A percentile compares a stretch with the other conserved stretches of the same genome.
phyloP scores from a whole-genome alignment of 2,113 vertebrate genomes.

The Nycticebus coucang region DNA sequence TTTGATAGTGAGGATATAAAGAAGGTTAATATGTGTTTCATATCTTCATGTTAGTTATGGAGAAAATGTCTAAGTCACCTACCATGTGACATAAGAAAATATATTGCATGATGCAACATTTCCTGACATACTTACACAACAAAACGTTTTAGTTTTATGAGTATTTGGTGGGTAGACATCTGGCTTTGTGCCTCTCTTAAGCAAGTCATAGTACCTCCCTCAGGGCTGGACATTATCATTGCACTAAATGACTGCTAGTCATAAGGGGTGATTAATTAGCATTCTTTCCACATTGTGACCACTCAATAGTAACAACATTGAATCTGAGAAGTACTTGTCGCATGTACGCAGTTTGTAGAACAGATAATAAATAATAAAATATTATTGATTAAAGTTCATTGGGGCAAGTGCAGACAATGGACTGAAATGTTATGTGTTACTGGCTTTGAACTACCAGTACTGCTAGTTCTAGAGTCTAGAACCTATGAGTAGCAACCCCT shows the following conservation, averaged over 20 bases:
- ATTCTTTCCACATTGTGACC: not conserved
- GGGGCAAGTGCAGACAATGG: not conserved
- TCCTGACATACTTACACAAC: not conserved
- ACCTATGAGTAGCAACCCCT: no score
- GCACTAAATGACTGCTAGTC: not conserved
- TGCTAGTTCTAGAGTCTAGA: not conserved
- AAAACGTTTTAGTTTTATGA: not conserved
- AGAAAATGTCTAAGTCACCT: not conserved
- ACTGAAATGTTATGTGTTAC: not conserved
- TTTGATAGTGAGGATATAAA: not conserved
- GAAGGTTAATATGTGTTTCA: not conserved
- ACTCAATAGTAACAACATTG: not conserved
- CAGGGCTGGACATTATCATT: not conserved
- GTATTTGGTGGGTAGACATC: not conserved
- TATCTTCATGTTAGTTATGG: not conserved
- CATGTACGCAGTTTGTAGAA: not conserved
- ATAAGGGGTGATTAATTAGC: not conserved
- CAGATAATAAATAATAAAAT: not conserved
- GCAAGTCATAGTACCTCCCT: not conserved
- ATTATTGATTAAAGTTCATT: not conserved
- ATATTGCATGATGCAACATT: not conserved
- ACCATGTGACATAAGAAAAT: not conserved
- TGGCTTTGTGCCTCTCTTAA: not conserved
- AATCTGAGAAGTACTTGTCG: not conserved
- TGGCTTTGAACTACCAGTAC: not conserved